Base-by-base conservation (phyloP, 2,888 invertebrate genomes). In the Diabrotica balteata region DNA sequence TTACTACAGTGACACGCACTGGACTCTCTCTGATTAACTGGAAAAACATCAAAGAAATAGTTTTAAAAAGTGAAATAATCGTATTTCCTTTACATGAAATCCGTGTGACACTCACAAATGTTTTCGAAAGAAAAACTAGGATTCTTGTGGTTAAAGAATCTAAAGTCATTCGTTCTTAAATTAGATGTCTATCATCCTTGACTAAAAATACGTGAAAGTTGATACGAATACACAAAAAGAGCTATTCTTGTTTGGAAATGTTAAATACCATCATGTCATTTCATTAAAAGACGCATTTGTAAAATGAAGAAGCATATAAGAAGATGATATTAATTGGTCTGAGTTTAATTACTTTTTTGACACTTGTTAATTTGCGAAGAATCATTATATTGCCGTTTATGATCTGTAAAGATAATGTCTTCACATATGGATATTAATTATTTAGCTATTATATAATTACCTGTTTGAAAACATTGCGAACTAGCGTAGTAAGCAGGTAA, bases 191-290 rank as follows among this genome's bases (percentile, higher is more conserved):
- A 51, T 60, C 51, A 60, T 51, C 10, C 60, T 10, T 44, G 47
- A 32, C 62, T 63, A 63, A 63, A 63, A 63, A 63, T 63, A 57
- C 50, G 17, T 50, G 63, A 63, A 57, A 63, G 63, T 50, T 57
- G 63, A 63, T 46, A 57, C 57, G 57, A 17, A 44, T 49, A 63
- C 49, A 51, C 49, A 54, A 51, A 57, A 57, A 63, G 45, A 43
- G 50, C 55, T 55, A 44, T 11, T 57, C 63, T 43, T 49, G 42
- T 54, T 63, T 63, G 50, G 55, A 53, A 62, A 54, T 62, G 62
- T 55, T 55, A 63, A 57, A 63, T 50, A 63, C 55, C 44, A 50
- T 63, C 55, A 57, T 57, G 47, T 63, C 63, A 63, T 63, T 32
- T 32, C 32, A 32, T 63, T 43, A 57, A 43, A 11, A 22, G 57